Evolutionary conservation across 2,113 vertebrate genomes (phyloP), one percentile per base, ranked within the genome.

Genomic region (Bubo scandiacus): DNA sequence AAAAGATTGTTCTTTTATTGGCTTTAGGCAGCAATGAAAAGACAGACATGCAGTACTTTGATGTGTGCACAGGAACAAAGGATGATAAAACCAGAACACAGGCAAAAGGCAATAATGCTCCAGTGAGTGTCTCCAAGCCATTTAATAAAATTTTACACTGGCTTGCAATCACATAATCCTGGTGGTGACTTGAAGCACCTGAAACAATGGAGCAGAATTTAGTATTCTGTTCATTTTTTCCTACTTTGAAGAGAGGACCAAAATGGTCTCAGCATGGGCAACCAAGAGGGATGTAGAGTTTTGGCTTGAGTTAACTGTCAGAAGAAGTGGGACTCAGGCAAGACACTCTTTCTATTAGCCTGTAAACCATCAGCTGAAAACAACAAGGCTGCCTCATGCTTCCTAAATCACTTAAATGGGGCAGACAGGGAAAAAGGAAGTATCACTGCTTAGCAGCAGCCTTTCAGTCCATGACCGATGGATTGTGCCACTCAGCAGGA

Each of bases 71-170:
- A 86, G 57, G 36, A 93, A 79, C 11, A 40, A 66, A 75, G 45
- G 29, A 51, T 47, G 45, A 47, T 18, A 51, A 92, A 94, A 40
- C 43, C 40, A 91, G 47, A 84, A 61, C 21, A 59, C 7, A 43
- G 22, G 42, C 34, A 72, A 78, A 82, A 88, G 19, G 17, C 25
- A 80, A 36, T 8, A 71, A 42, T 0, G 17, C 25, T 85, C 34
- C 34, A 74, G 19, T 42, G 32, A 95, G 9, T 49, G 20, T 86
- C 65, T 86, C 70, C 43, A 94, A 87, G 70, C 8, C 30, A 73
- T 61, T 81, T 87, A 93, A 95, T 89, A 89, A 82, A 71, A 94
- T 85, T 91, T 92, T 75, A 61, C 43, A 55, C 45, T 61, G 21
- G 15, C 40, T 77, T 85, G 29, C n/a, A 80, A 34, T 52, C 81